A percentile compares a stretch with the other conserved stretches of the same genome.
These are phyloP conservation scores for Tenebrio molitor DNA, from an alignment of 1,140 invertebrate genomes.

Conservation along the genomic window DNA sequence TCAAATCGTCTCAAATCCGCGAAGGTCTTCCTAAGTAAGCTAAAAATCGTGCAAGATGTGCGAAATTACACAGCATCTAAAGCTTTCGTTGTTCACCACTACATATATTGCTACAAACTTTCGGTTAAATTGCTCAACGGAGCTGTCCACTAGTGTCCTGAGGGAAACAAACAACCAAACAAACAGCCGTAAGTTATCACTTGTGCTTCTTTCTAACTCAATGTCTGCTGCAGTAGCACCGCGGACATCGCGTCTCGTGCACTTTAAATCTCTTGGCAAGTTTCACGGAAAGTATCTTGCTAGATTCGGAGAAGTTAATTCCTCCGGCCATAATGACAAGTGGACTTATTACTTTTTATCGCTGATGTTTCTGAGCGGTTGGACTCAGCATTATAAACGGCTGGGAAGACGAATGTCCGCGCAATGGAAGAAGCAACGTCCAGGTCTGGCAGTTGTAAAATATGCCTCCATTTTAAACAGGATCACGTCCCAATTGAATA, in stretches of 20 bases:
- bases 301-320: conserved; percentile 8
- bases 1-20: neutral
- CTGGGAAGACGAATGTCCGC: conserved; percentile 19
- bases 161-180: conserved; percentile 43
- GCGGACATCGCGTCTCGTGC: conserved; percentile 1
- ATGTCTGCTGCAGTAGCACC: conserved; percentile 38
- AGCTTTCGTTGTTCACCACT: conserved; percentile 24
- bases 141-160: conserved; percentile 42
- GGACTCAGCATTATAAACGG: neutral
- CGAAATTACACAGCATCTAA: conserved; percentile 26
- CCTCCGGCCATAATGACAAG: neutral
- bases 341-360: neutral
- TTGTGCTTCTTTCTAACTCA: conserved; percentile 44
- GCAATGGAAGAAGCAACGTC: conserved; percentile 44
- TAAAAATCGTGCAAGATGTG: conserved; percentile 9
- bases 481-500: conserved; percentile 65
- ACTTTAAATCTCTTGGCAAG: conserved; percentile 19
- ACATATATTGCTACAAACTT: conserved; percentile 41
- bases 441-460: conserved; percentile 57
- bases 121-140: conserved; percentile 46
- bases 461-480: conserved; percentile 64
- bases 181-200: conserved; percentile 50
- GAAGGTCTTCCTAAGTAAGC: neutral
- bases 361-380: neutral
- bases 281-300: conserved; percentile 14